Conservation (phyloP, 2,113 vertebrate genomes). For the Bubalus kerabau region DNA sequence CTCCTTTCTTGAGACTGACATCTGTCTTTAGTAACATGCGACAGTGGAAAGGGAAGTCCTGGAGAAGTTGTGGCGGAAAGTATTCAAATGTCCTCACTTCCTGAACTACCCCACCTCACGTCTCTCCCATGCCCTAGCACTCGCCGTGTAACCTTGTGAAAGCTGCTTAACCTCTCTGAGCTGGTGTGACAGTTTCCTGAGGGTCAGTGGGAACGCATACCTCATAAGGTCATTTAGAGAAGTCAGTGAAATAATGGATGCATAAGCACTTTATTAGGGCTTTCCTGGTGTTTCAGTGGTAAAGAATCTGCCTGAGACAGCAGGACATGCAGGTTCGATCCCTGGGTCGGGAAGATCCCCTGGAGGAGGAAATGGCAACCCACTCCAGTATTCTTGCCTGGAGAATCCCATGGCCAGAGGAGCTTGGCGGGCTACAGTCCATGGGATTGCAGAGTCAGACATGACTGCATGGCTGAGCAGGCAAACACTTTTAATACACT, state of each 20-base stretch:
- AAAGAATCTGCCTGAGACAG: neutral
- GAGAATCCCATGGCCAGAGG: neutral
- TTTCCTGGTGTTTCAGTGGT: neutral
- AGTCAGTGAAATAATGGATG: neutral
- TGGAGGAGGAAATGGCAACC: neutral
- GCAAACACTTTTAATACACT: neutral
- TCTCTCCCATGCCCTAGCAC: neutral
- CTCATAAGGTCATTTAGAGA: neutral
- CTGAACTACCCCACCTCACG: no score
- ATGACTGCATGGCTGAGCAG: neutral
- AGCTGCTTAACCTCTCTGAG: neutral
- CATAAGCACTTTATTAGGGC: neutral
- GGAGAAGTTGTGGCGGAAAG: neutral
- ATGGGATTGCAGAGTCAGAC: neutral
- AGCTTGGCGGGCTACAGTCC: neutral
- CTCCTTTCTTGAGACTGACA: neutral
- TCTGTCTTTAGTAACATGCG: neutral
- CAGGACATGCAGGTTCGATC: neutral
- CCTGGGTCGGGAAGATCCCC: neutral
- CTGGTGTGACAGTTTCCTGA: neutral
- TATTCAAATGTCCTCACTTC: neutral
- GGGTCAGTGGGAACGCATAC: fast-evolving
- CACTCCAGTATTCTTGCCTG: neutral
- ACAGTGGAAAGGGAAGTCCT: neutral
- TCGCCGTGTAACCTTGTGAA: neutral